These are phyloP conservation scores for Mastomys coucha DNA, from an alignment of 2,113 vertebrate species.

Conservation along the genomic window DNA sequence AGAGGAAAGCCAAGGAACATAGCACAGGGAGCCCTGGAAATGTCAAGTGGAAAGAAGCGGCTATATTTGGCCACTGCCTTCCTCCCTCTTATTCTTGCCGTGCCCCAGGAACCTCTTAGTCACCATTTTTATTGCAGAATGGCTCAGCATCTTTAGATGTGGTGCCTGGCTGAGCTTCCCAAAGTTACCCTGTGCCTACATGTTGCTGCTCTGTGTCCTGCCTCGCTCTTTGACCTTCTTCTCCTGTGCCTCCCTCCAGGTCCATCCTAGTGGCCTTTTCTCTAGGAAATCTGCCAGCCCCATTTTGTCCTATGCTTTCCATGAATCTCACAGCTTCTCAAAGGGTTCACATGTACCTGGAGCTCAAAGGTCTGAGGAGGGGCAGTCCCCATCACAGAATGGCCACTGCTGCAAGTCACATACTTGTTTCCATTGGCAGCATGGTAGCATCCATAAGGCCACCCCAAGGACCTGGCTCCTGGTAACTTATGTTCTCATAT, in stretches of 20 bases:
- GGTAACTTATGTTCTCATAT: background rate
- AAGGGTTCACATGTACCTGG: background rate
- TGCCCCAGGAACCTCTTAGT: constrained; percentile 8
- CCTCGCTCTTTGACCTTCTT: background rate
- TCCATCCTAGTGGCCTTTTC: background rate
- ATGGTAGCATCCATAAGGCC: background rate
- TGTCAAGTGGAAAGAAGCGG: background rate
- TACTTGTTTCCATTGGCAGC: background rate
- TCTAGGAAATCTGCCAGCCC: background rate
- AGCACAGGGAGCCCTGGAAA: background rate
- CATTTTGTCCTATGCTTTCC: background rate
- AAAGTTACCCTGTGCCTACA: background rate
- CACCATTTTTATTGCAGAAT: background rate
- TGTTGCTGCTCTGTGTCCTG: background rate
- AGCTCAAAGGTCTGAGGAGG: background rate
- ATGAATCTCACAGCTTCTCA: background rate
- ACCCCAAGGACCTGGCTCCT: background rate
- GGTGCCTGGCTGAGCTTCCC: background rate
- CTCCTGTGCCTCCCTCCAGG: no score
- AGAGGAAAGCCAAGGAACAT: background rate
- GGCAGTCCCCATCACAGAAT: no score
- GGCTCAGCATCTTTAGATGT: background rate
- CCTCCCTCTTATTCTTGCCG: background rate
- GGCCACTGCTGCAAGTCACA: background rate
- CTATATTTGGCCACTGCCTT: background rate